These are phyloP conservation scores for Aurelia sp. DNA, from an alignment of 30 jellyfish, hydroid and myxozoan genomes.

Conservation along the genomic window DNA sequence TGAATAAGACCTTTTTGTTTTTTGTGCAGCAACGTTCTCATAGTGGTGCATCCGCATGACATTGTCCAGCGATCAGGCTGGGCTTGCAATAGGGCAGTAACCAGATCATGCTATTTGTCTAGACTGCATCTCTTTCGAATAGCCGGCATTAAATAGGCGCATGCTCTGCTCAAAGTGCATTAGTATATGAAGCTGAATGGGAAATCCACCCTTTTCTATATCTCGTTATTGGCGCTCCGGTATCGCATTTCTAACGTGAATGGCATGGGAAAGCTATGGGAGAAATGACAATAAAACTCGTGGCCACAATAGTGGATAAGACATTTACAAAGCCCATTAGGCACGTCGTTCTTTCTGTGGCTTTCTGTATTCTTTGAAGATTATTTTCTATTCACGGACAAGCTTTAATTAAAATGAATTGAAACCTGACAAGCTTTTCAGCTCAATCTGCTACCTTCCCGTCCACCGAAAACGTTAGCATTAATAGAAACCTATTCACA, in stretches of 20 bases:
- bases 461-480: slow-evolving; percentile 7
- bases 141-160: slow-evolving; percentile 68
- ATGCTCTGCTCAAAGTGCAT: slow-evolving; percentile 45
- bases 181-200: slow-evolving; percentile 61
- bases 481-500: no score
- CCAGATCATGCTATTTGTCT: slow-evolving; percentile 58
- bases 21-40: neutral
- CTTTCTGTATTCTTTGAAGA: slow-evolving; percentile 55
- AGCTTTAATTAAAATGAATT: slow-evolving; percentile 59
- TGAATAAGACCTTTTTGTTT: neutral
- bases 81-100: slow-evolving; percentile 10
- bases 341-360: slow-evolving; percentile 66
- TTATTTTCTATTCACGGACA: slow-evolving; percentile 62
- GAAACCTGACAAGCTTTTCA: slow-evolving; percentile 70
- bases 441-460: slow-evolving; percentile 25
- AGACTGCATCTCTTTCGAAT: slow-evolving; percentile 48
- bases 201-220: slow-evolving; percentile 74
- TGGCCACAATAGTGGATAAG: slow-evolving; percentile 67
- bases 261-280: slow-evolving; percentile 69
- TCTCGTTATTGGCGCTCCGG: slow-evolving; percentile 85
- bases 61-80: neutral
- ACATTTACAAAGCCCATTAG: slow-evolving; percentile 50
- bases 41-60: slow-evolving; percentile 4
- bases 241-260: slow-evolving; percentile 58
- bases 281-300: slow-evolving; percentile 45